Percentiles rank a stretch among this genome's conserved stretches.
These are phyloP conservation scores for Helicoverpa armigera DNA, from an alignment of 1,140 invertebrate species.

Conservation along the genomic window DNA sequence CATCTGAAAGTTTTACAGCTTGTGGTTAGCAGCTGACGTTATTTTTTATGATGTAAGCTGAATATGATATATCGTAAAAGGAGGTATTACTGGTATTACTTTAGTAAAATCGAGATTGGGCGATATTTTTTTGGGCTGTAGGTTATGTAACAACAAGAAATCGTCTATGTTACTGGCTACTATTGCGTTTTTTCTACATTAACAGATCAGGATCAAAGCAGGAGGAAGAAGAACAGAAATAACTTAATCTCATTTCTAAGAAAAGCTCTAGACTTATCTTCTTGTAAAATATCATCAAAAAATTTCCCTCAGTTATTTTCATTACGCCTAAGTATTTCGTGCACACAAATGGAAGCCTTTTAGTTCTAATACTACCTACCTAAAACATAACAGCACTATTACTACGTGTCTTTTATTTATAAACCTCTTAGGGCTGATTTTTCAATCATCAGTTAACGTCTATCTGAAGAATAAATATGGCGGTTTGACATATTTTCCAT, in stretches of 20 bases:
- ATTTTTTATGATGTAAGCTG: not conserved
- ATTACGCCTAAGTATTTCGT: too few relatives aligned
- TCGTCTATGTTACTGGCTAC: not conserved
- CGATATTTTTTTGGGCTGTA: not conserved
- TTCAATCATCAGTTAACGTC: too few relatives aligned
- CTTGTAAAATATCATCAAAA: too few relatives aligned
- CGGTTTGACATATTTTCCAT: too few relatives aligned
- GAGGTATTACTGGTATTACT: not conserved
- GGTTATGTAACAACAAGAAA: not conserved
- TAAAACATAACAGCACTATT: not conserved
- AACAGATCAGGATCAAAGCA: too few relatives aligned
- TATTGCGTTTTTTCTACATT: too few relatives aligned
- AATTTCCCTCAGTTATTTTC: too few relatives aligned
- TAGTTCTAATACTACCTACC: not conserved
- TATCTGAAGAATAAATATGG: too few relatives aligned
- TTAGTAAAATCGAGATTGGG: not conserved
- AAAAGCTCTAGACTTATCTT: too few relatives aligned
- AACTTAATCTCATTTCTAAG: too few relatives aligned
- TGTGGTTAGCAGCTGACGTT: constrained; percentile 3
- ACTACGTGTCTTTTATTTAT: not conserved
- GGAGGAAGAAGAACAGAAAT: too few relatives aligned
- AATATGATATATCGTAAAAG: constrained; percentile 11
- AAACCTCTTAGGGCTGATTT: too few relatives aligned
- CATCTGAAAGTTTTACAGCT: not conserved
- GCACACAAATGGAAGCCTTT: not conserved